A percentile compares a stretch with the other conserved stretches of the same genome.
These are phyloP conservation scores for Drosophila leontia DNA, from an alignment of 1,140 invertebrate species.

Conservation along the genomic window DNA sequence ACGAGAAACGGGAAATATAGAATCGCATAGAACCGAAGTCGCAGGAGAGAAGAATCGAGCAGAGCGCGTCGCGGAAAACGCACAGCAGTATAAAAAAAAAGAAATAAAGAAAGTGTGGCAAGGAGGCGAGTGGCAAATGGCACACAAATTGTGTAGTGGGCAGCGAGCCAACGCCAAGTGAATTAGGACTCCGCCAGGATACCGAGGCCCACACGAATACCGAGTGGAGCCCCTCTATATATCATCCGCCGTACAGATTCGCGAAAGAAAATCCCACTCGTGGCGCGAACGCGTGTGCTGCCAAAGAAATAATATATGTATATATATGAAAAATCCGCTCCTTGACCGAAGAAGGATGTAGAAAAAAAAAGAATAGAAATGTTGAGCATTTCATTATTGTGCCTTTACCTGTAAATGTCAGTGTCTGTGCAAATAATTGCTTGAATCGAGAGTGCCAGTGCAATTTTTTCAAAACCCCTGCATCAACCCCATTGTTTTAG, in stretches of 20 bases:
- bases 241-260: slow-evolving; percentile 20
- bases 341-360: slow-evolving; percentile 71
- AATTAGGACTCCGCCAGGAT: slow-evolving; percentile 48
- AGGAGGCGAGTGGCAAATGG: slow-evolving; percentile 42
- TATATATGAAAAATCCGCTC: slow-evolving; percentile 58
- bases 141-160: slow-evolving; percentile 48
- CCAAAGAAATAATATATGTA: slow-evolving; percentile 17
- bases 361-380: slow-evolving; percentile 43
- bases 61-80: slow-evolving; percentile 71
- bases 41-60: slow-evolving; percentile 30
- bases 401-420: slow-evolving; percentile 63
- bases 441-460: slow-evolving; percentile 48
- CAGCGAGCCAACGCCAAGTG: slow-evolving; percentile 51
- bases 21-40: slow-evolving; percentile 20
- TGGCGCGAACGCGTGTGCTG: slow-evolving; percentile 53
- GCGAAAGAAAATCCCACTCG: slow-evolving; percentile 33
- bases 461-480: slow-evolving; percentile 46
- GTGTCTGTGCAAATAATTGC: slow-evolving; percentile 38
- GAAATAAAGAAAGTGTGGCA: slow-evolving; percentile 50
- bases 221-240: slow-evolving; percentile 12
- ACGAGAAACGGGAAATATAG: slow-evolving; percentile 32
- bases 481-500: slow-evolving; percentile 39
- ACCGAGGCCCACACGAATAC: slow-evolving; percentile 22
- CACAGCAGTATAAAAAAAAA: slow-evolving; percentile 15
- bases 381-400: slow-evolving; percentile 74